Evolutionary conservation across 1,140 invertebrate genomes (phyloP).

Genomic region (Vollenhovia emeryi): DNA sequence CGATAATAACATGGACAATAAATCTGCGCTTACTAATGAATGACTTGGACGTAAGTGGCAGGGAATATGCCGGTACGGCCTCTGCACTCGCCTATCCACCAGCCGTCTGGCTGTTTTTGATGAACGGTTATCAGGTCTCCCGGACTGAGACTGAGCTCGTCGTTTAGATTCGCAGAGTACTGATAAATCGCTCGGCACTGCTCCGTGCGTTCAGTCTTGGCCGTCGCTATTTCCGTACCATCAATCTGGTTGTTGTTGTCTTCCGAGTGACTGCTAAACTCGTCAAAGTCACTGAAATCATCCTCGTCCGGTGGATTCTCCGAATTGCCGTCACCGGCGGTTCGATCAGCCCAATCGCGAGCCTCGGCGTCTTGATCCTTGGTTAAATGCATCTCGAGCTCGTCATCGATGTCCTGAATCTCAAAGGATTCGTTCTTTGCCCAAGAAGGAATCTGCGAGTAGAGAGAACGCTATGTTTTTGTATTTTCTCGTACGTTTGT

Average conservation of each 20-base stretch:
- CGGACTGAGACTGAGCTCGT: slow-evolving; percentile 93
- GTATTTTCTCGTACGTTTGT: neutral
- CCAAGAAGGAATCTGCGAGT: slow-evolving; percentile 91
- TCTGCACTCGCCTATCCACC: slow-evolving; percentile 96
- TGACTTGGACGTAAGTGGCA: slow-evolving; percentile 94
- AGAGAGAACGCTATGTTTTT: neutral
- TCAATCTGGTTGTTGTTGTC: slow-evolving; percentile 83
- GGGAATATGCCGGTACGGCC: slow-evolving; percentile 96
- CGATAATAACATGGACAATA: neutral
- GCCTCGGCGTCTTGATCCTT: slow-evolving; percentile 82
- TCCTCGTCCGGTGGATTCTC: slow-evolving; percentile 83
- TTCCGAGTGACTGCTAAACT: slow-evolving; percentile 84
- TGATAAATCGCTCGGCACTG: slow-evolving; percentile 94
- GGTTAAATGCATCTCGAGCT: slow-evolving; percentile 75
- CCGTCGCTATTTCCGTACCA: slow-evolving; percentile 69
- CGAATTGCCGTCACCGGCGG: slow-evolving; percentile 93
- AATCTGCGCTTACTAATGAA: slow-evolving; percentile 70
- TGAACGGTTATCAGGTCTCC: slow-evolving; percentile 96
- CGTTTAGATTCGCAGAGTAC: slow-evolving; percentile 94
- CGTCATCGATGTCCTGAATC: slow-evolving; percentile 86
- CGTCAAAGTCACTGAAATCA: slow-evolving; percentile 86
- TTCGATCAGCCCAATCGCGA: slow-evolving; percentile 90
- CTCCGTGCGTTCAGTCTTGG: slow-evolving; percentile 84
- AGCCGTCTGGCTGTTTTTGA: slow-evolving; percentile 96
- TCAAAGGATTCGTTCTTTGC: slow-evolving; percentile 88